Evolutionary conservation across 2,113 vertebrate species (phyloP).

Genomic region (Pteropus alecto): DNA sequence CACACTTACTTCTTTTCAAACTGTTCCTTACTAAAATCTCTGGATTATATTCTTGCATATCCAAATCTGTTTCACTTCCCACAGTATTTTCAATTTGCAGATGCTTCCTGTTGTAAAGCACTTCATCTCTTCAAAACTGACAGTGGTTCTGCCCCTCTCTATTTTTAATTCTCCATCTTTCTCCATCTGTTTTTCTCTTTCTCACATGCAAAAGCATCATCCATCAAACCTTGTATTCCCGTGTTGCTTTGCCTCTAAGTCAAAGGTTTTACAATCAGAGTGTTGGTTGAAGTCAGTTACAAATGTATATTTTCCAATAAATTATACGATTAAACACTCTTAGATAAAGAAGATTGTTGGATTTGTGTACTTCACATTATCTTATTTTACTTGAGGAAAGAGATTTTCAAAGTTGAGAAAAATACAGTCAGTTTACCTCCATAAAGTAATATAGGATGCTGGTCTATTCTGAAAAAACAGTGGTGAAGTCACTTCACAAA

Average conservation of each 20-base stretch:
- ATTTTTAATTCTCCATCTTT: slow-evolving; percentile 54
- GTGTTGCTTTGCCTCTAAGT: background rate
- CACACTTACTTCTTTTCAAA: background rate
- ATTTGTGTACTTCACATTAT: background rate
- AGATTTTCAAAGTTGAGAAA: slow-evolving; percentile 1
- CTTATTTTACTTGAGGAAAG: background rate
- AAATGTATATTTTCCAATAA: background rate
- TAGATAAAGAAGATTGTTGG: background rate
- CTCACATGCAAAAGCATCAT: background rate
- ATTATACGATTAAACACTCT: background rate
- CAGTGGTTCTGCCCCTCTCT: background rate
- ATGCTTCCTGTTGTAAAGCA: slow-evolving; percentile 22
- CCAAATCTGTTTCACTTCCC: slow-evolving; percentile 9
- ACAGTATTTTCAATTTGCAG: slow-evolving; percentile 19
- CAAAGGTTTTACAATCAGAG: background rate
- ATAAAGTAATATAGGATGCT: background rate
- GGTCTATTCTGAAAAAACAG: background rate
- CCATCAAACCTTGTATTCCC: background rate
- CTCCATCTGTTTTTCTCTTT: slow-evolving; percentile 35
- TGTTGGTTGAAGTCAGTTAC: background rate
- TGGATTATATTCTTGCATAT: slow-evolving; percentile 15
- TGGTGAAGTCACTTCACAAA: background rate
- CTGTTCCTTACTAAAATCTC: background rate
- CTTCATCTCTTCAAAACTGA: slow-evolving; percentile 37
- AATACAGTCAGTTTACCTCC: background rate